These are phyloP conservation scores for Argyra leucocephala DNA, from an alignment of 2,888 invertebrate genomes.

Conservation along the genomic window DNA sequence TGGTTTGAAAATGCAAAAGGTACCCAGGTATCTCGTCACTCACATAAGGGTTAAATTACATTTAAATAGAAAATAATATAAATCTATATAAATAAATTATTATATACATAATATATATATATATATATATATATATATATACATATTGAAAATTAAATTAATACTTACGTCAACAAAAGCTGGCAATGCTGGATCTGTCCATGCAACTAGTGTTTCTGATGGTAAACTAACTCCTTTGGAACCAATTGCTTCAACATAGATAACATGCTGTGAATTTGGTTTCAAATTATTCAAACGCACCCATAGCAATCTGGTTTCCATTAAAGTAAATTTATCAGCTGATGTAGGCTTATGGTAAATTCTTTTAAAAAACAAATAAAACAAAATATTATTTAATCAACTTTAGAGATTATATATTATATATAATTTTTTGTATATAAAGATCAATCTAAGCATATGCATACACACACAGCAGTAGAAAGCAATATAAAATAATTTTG, in stretches of 20 bases:
- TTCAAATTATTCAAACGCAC: constrained; percentile 60
- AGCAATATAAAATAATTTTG: too few relatives aligned
- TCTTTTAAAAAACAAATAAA: constrained; percentile 41
- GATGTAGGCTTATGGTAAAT: constrained; percentile 61
- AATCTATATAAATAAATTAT: background rate
- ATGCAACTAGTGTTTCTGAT: constrained; percentile 72
- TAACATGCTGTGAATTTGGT: constrained; percentile 73
- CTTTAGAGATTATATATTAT: too few relatives aligned
- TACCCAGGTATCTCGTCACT: too few relatives aligned
- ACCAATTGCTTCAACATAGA: constrained; percentile 63
- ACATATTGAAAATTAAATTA: too few relatives aligned
- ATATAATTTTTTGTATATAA: too few relatives aligned
- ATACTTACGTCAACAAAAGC: constrained; percentile 69
- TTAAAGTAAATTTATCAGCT: constrained; percentile 51
- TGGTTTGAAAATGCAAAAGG: too few relatives aligned
- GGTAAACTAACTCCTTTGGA: constrained; percentile 63
- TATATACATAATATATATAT: too few relatives aligned
- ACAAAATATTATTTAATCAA: background rate
- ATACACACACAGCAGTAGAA: too few relatives aligned
- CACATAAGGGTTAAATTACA: background rate
- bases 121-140: too few relatives aligned
- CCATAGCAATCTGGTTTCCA: constrained; percentile 60
- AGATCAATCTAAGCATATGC: too few relatives aligned
- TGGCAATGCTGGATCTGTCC: constrained; percentile 81
- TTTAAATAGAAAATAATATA: background rate